A percentile compares a stretch with the other conserved stretches of the same genome.
These are phyloP conservation scores for Zosterops japonicus DNA, from an alignment of 2,113 vertebrate species.

Conservation along the genomic window DNA sequence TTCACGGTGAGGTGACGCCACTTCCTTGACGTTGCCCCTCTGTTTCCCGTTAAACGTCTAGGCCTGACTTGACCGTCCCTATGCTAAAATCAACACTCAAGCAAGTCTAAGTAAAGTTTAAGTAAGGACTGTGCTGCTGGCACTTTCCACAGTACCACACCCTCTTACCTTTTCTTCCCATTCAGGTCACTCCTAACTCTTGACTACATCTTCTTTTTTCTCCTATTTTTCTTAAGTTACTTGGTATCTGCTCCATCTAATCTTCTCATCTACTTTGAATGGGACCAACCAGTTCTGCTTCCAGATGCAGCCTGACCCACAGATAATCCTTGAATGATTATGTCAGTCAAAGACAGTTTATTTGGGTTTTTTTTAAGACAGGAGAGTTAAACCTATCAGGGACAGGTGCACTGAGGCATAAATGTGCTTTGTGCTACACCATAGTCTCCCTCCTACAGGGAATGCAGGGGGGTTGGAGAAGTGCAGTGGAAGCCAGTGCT, in stretches of 20 bases:
- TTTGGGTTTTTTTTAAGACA: neutral
- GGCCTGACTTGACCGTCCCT: neutral
- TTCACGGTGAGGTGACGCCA: neutral
- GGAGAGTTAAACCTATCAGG: neutral
- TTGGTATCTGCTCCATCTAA: neutral
- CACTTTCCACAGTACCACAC: neutral
- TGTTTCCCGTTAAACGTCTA: neutral
- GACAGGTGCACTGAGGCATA: neutral
- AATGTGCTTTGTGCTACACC: neutral
- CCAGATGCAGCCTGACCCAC: neutral
- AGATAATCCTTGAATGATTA: neutral
- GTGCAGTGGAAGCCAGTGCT: neutral
- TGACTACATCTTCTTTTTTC: neutral
- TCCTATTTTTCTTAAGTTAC: neutral
- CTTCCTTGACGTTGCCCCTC: neutral
- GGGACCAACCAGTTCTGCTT: neutral
- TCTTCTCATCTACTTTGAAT: neutral
- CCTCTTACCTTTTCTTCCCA: neutral
- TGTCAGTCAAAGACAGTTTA: neutral
- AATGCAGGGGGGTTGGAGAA: neutral
- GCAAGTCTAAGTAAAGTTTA: constrained; percentile 8
- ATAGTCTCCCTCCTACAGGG: neutral
- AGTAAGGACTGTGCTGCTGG: constrained; percentile 32
- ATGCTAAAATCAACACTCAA: neutral
- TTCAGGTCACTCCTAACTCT: neutral